A percentile compares a stretch with the other conserved stretches of the same genome.
Evolutionary conservation across 2,888 invertebrate genomes (phyloP).

Genomic region (Cantharis rustica): DNA sequence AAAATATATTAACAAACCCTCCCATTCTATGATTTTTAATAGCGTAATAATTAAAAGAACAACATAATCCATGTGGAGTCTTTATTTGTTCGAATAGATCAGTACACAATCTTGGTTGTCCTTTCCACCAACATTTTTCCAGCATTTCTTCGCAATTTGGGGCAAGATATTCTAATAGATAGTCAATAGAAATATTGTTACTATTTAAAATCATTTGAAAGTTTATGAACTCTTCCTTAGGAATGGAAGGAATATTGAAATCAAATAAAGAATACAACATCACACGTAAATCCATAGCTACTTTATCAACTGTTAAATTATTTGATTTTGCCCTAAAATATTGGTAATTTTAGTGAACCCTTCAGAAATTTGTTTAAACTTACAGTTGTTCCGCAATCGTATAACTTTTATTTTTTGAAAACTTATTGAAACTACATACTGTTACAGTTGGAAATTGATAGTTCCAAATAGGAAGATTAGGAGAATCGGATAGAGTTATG

Average conservation of each 20-base stretch:
- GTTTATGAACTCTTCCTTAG: conserved; percentile 19
- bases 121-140: conserved; percentile 49
- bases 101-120: conserved; percentile 43
- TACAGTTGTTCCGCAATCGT: conserved; percentile 60
- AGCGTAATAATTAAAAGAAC: conserved; percentile 67
- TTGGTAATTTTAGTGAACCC: not conserved
- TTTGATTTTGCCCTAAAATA: conserved; percentile 6
- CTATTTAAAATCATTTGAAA: conserved; percentile 37
- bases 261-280: conserved; percentile 12
- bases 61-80: conserved; percentile 60
- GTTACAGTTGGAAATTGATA: conserved; percentile 70
- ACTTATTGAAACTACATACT: conserved; percentile 65
- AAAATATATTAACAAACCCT: conserved; percentile 36
- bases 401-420: conserved; percentile 59
- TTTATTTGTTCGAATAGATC: conserved; percentile 45
- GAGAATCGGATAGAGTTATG: conserved; percentile 49
- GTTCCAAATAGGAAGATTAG: conserved; percentile 69
- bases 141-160: conserved; percentile 43
- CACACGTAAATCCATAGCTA: conserved; percentile 3
- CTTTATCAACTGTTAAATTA: not conserved
- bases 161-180: conserved; percentile 30
- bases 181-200: conserved; percentile 33
- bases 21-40: conserved; percentile 47
- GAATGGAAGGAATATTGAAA: not conserved
- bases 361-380: conserved; percentile 43